Conservation (phyloP, 2,888 invertebrate genomes). For the Cerastis leucographa region DNA sequence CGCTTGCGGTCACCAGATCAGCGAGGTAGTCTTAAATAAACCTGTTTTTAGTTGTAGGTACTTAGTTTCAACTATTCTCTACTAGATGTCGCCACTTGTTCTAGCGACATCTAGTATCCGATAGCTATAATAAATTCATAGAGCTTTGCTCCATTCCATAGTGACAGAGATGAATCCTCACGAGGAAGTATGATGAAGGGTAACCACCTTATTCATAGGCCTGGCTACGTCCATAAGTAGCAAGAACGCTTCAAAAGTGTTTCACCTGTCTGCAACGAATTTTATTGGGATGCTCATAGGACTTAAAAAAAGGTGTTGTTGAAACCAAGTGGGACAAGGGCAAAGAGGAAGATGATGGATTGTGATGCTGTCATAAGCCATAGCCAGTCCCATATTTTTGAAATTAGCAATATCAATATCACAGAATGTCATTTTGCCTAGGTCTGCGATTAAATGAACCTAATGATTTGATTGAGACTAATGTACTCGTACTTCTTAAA, state of each 20-base stretch:
- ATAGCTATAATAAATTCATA: too few species aligned
- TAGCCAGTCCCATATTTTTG: too few species aligned
- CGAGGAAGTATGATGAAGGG: too few species aligned
- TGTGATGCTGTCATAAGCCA: not conserved
- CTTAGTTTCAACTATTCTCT: not conserved
- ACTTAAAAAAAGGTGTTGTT: not conserved
- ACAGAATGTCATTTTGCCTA: not conserved
- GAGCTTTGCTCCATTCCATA: not conserved
- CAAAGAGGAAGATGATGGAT: too few species aligned
- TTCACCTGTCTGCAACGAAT: not conserved
- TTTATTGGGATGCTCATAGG: not conserved
- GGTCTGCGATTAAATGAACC: not conserved
- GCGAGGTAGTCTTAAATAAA: not conserved
- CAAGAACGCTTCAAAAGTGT: not conserved
- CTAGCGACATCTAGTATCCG: not conserved
- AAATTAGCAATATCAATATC: too few species aligned
- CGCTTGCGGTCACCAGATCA: not conserved
- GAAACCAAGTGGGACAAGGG: too few species aligned
- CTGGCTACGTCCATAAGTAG: not conserved
- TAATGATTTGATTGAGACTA: too few species aligned
- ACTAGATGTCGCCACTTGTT: slow-evolving; percentile 5
- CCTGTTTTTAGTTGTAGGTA: not conserved
- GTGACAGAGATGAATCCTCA: not conserved
- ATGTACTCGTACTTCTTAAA: too few species aligned
- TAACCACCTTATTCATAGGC: not conserved